phyloP scores from a whole-genome alignment of 2,113 vertebrate genomes.

The Barbus barbus region DNA sequence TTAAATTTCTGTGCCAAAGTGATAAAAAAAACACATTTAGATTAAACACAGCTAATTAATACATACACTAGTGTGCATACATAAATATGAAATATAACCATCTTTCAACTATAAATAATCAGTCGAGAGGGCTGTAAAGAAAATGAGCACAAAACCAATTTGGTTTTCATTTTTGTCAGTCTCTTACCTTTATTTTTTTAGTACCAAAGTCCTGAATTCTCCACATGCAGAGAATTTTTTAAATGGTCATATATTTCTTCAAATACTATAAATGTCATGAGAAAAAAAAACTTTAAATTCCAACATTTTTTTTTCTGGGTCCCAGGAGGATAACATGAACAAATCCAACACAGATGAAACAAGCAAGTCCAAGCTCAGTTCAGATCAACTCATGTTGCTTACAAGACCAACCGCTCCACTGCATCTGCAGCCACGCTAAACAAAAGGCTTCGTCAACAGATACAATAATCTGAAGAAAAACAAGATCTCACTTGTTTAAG shows the following conservation, averaged over 20 bases:
- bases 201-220: background rate
- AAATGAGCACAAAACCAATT: background rate
- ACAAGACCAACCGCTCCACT: background rate
- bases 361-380: slow-evolving; percentile 1
- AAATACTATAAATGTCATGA: background rate
- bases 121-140: background rate
- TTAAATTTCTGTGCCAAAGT: background rate
- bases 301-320: background rate
- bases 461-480: slow-evolving; percentile 26
- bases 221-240: background rate
- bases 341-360: slow-evolving; percentile 1
- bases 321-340: background rate
- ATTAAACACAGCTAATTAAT: background rate
- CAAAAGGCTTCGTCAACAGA: background rate
- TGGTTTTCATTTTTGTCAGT: background rate
- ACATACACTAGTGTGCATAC: background rate
- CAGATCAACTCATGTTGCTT: slow-evolving; percentile 7
- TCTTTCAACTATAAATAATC: background rate
- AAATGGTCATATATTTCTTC: background rate
- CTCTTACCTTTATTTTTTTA: background rate
- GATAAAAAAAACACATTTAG: background rate
- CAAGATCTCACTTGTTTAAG: slow-evolving; percentile 13
- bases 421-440: background rate
- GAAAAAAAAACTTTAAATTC: background rate
- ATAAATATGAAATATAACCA: background rate